Evolutionary conservation across 2,113 vertebrate genomes (phyloP).

Genomic region (Mohoua ochrocephala): DNA sequence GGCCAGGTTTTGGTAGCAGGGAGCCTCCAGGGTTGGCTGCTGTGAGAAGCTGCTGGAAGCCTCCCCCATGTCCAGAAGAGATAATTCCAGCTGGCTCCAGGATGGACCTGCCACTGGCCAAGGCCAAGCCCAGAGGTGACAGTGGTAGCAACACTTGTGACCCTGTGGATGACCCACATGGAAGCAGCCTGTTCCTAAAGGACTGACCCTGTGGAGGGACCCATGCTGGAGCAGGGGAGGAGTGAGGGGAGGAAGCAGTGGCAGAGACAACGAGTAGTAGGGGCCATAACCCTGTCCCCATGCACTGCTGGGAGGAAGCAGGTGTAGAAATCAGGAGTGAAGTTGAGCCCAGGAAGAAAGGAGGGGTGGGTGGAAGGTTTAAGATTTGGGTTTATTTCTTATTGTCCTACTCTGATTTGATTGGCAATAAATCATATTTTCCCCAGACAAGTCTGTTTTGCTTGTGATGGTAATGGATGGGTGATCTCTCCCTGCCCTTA

Average conservation of each 20-base stretch:
- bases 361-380: not conserved
- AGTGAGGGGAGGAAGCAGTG: not conserved
- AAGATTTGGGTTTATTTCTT: not conserved
- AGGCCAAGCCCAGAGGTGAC: not conserved
- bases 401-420: not conserved
- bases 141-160: not conserved
- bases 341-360: not conserved
- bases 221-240: fast-evolving
- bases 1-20: not conserved
- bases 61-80: not conserved
- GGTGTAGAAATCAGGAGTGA: not conserved
- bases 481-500: not conserved
- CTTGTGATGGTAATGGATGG: too few species aligned
- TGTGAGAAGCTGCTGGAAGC: not conserved
- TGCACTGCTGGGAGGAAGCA: not conserved
- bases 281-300: not conserved
- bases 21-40: not conserved
- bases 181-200: not conserved
- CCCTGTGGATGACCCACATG: not conserved
- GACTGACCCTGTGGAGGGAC: not conserved
- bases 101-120: too few species aligned
- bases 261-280: not conserved
- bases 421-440: not conserved
- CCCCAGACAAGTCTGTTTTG: not conserved
- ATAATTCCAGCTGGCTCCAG: not conserved